These are phyloP conservation scores for Eupristina koningsbergeri DNA, from an alignment of 1,140 invertebrate species.

Conservation along the genomic window DNA sequence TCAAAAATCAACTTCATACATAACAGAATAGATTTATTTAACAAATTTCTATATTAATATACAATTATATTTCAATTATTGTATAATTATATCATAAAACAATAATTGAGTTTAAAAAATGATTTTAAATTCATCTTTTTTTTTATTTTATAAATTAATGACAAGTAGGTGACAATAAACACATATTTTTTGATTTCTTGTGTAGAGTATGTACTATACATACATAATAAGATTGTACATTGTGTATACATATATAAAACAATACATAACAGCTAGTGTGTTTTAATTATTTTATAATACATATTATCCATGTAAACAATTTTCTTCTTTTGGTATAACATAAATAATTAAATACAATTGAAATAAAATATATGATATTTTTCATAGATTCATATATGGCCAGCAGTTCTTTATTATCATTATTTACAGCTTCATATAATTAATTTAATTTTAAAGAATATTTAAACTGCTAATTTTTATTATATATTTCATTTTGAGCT, in stretches of 20 bases:
- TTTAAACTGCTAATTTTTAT: background rate
- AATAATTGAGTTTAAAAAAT: background rate
- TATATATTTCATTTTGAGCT: too few relatives aligned
- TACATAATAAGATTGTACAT: too few relatives aligned
- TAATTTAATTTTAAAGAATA: constrained; percentile 15
- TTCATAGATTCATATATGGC: constrained; percentile 38
- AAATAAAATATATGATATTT: too few relatives aligned
- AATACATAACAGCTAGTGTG: too few relatives aligned
- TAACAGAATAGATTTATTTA: background rate
- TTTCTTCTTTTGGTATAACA: too few relatives aligned
- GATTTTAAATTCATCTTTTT: background rate
- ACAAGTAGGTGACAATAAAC: background rate
- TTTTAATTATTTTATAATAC: too few relatives aligned
- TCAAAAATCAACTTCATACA: background rate
- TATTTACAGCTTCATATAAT: constrained; percentile 23
- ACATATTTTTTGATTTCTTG: background rate
- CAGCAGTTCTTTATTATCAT: constrained; percentile 43
- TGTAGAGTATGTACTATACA: background rate
- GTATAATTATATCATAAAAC: background rate
- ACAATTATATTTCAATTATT: too few relatives aligned
- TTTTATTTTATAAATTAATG: background rate
- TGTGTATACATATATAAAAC: too few relatives aligned
- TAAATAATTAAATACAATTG: too few relatives aligned
- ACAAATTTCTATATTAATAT: background rate
- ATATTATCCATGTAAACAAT: too few relatives aligned